Evolutionary conservation across 2,113 vertebrate species (phyloP), one percentile per base, ranked within the genome.

Genomic region (Otus sunia): DNA sequence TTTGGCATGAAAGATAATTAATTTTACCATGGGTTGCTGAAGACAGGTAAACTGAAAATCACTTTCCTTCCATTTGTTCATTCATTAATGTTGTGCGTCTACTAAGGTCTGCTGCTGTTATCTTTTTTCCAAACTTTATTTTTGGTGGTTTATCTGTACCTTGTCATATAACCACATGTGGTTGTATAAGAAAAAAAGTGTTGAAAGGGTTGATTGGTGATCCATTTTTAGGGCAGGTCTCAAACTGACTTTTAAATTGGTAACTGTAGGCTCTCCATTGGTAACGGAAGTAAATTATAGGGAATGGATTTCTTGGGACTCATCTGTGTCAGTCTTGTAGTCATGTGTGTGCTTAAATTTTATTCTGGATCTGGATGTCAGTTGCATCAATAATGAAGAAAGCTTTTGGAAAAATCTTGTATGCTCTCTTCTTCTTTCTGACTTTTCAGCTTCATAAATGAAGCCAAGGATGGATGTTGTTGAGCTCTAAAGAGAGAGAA

Each of bases 1-100:
- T 67, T 90, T 83, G 67, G 21, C 59, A 53, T 79, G 56, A 74
- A 95, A 63, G 25, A 77, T 78, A 94, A 69, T 63, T 90, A 34
- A 74, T 21, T 53, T 23, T 55, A 60, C 53, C 47, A 34, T 60
- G 76, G 82, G 74, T 62, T 69, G 71, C 88, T 97, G 81, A 77
- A 71, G 29, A 66, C 76, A 96, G 92, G 98, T 98, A 98, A 98
- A 92, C 43, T 60, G 83, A 81, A 96, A 52, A 36, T 84, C 5
- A 9, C 67, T 88, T 94, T 90, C 23, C 9, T 94, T 90, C 39
- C 36, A 11, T 80, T 96, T n/a, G 72, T 90, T 91, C 52, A 66
- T 79, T 71, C 6, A 10, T 64, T 80, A 52, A 62, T 37, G 8
- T 2, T 15, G 2, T 11, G 3, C 41, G 12, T 58, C 50, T 94